Conservation (phyloP, 2,113 vertebrate genomes). For the Eurypyga helias region DNA sequence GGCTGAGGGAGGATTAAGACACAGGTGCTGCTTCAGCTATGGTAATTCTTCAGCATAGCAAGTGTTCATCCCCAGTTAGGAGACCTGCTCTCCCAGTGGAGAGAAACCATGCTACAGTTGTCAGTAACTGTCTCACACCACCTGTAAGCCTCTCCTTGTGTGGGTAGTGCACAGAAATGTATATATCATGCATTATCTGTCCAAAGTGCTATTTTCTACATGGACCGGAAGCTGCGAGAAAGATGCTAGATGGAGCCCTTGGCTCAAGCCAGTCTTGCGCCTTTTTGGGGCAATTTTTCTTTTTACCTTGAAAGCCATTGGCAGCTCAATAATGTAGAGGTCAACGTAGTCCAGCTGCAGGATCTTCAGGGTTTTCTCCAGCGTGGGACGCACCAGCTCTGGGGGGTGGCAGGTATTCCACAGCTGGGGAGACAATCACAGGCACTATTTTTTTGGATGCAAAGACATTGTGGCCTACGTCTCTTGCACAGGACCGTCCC, state of each 20-base stretch:
- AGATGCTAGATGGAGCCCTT: background rate
- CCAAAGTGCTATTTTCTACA: background rate
- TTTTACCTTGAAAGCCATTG: slow-evolving; percentile 92
- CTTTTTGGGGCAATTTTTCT: background rate
- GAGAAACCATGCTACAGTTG: background rate
- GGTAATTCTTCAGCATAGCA: background rate
- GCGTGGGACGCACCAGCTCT: slow-evolving; percentile 83
- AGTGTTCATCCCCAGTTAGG: background rate
- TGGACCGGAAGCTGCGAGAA: background rate
- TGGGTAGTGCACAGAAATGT: background rate
- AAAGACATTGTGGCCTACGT: background rate
- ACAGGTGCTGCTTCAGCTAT: background rate
- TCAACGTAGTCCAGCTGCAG: slow-evolving; percentile 92
- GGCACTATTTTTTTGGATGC: background rate
- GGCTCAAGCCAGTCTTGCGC: background rate
- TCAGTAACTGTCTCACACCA: background rate
- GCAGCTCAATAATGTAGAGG: slow-evolving; percentile 94
- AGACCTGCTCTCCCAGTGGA: background rate
- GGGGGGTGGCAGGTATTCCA: slow-evolving; percentile 90
- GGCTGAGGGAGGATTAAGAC: background rate
- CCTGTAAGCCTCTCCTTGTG: background rate
- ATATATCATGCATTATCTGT: background rate
- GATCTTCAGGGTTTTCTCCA: slow-evolving; percentile 85
- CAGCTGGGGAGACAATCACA: slow-evolving; percentile 76
- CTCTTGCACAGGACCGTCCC: background rate